Evolutionary conservation across 2,113 vertebrate genomes (phyloP), one percentile per base, ranked within the genome.

Genomic region (Varanus salvator): DNA sequence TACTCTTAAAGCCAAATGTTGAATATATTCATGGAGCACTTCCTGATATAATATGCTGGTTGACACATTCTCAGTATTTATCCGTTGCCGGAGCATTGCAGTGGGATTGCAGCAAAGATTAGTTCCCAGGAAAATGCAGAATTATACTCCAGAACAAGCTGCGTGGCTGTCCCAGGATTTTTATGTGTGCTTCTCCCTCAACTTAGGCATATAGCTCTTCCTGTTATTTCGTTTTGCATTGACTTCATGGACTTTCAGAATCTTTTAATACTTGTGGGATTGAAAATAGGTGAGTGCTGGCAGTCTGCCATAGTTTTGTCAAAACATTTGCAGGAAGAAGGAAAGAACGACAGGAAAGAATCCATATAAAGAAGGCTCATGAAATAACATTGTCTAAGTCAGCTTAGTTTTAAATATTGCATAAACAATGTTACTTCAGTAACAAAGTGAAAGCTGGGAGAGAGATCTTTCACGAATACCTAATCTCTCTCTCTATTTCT

Each of bases 241-340:
- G 0, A 29, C 89, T 74, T 52, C 3, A 50, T 72, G 48, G 68
- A 80, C 89, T 90, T 93, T 31, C 66, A 92, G 76, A 89, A 14
- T 38, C 87, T 76, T 69, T 88, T 90, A 50, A 75, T 76, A 17
- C 50, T 75, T 31, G 17, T 50, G 86, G 29, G 44, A 69, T 27
- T 68, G 38, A 50, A 78, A 25, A 78, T 72, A 38, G 60, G 89
- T 66, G 74, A 44, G 80, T 4, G 17, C 0, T 0, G 0, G 0
- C 81, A 89, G 60, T 68, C 86, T 93, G 76, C 80, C 81, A 75
- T 19, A 29, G 74, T 93, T 92, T 91, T 90, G 64, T 75, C 93
- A 86, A 91, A 89, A 1, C 29, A 71, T 88, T 21, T 1, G 81
- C 85, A 84, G 31, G 11, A 68, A 74, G 68, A 48, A 88, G 71